A percentile compares a stretch with the other conserved stretches of the same genome.
Evolutionary conservation across 1,140 invertebrate genomes (phyloP).

Genomic region (Drosophila fuyamai): DNA sequence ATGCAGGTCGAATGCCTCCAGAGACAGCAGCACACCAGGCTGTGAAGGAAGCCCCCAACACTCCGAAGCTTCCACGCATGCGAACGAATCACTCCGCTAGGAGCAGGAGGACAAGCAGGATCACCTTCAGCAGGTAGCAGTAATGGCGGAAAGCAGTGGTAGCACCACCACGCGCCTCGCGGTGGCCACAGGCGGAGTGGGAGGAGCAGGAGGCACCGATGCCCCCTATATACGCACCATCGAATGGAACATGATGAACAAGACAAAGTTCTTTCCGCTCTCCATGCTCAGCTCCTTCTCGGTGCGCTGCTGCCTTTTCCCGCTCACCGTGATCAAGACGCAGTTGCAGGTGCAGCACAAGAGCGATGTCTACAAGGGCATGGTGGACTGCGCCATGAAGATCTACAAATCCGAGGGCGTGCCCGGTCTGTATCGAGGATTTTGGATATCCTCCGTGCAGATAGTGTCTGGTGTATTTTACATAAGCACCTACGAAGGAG

Average conservation of each 20-base stretch:
- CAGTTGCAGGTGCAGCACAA: slow-evolving; percentile 95
- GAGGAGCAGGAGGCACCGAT: slow-evolving; percentile 22
- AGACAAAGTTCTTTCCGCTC: slow-evolving; percentile 95
- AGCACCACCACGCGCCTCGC: slow-evolving; percentile 35
- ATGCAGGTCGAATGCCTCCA: slow-evolving; percentile 53
- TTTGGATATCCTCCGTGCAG: slow-evolving; percentile 94
- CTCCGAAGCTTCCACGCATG: slow-evolving; percentile 51
- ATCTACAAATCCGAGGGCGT: slow-evolving; percentile 95
- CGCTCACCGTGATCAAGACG: slow-evolving; percentile 98
- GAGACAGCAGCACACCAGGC: slow-evolving; percentile 36
- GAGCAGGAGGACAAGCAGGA: slow-evolving; percentile 25
- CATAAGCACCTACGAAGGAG: slow-evolving; percentile 97
- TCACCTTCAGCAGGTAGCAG: slow-evolving; percentile 50
- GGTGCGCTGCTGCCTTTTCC: slow-evolving; percentile 96
- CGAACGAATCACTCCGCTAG: slow-evolving; percentile 45
- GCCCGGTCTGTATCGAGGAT: slow-evolving; percentile 96
- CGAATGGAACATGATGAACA: slow-evolving; percentile 99
- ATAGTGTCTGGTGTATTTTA: slow-evolving; percentile 96
- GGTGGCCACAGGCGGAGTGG: slow-evolving; percentile 35
- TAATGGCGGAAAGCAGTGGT: slow-evolving; percentile 61
- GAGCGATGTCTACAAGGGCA: slow-evolving; percentile 93
- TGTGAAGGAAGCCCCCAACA: slow-evolving; percentile 45
- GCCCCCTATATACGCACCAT: slow-evolving; percentile 92
- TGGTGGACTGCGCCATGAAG: slow-evolving; percentile 95
- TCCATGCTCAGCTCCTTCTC: slow-evolving; percentile 94